Percentiles rank a stretch among this genome's conserved stretches.
These are phyloP conservation scores for Lagocephalus sceleratus DNA, from an alignment of 2,797 vertebrate species.

Conservation along the genomic window DNA sequence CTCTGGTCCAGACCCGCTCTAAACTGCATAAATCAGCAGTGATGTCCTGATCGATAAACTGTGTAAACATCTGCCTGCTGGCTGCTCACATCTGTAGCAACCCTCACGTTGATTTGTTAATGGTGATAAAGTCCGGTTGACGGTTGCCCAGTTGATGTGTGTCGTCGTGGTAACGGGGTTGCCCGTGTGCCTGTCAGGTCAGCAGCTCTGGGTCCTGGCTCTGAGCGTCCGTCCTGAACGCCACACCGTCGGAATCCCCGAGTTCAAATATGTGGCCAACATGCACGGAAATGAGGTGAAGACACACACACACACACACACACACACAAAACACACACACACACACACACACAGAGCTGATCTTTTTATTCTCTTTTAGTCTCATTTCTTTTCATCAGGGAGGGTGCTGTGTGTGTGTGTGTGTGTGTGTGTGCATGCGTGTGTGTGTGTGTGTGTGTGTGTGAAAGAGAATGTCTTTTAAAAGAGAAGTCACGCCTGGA, in stretches of 20 bases:
- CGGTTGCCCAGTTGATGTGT: too few species aligned
- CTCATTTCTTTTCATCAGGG: slow-evolving; percentile 54
- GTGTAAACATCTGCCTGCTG: too few species aligned
- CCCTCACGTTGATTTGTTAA: too few species aligned
- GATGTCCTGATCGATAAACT: too few species aligned
- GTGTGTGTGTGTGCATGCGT: too few species aligned
- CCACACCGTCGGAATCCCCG: slow-evolving; percentile 90
- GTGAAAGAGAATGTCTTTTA: slow-evolving; percentile 48
- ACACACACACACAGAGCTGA: slow-evolving; percentile 32
- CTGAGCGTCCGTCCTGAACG: slow-evolving; percentile 83
- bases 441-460: slow-evolving; percentile 1
- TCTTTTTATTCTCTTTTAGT: slow-evolving; percentile 57
- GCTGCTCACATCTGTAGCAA: too few species aligned
- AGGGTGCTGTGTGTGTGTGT: slow-evolving; percentile 1
- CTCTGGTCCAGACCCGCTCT: too few species aligned
- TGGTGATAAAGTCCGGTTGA: too few species aligned
- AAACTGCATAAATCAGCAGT: too few species aligned
- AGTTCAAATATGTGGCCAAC: slow-evolving; percentile 97
- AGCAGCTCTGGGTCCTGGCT: slow-evolving; percentile 92
- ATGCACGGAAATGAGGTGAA: slow-evolving; percentile 98
- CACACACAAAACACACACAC: slow-evolving; percentile 20
- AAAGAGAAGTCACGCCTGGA: slow-evolving; percentile 51
- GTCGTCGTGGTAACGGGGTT: too few species aligned
- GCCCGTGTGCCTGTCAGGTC: slow-evolving; percentile 71
- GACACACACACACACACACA: slow-evolving; percentile 13